Evolutionary conservation across 2,113 vertebrate species (phyloP).

Genomic region (Arenaria interpres): DNA sequence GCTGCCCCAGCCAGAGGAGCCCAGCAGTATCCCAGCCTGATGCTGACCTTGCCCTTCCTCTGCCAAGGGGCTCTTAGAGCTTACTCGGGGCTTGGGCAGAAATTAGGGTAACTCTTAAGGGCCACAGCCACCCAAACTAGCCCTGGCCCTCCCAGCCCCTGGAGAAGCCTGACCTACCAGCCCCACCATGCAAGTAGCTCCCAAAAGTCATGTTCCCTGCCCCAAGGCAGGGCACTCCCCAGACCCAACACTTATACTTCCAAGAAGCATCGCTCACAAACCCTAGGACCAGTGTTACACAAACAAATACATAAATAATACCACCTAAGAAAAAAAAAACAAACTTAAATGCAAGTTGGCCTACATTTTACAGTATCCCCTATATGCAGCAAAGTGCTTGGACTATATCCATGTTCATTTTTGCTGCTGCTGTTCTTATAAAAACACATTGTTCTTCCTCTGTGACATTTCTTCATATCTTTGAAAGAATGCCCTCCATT

Average conservation of each 20-base stretch:
- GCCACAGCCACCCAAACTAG: not conserved
- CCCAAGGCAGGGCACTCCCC: accelerated
- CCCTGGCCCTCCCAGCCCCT: not conserved
- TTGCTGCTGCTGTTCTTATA: not conserved
- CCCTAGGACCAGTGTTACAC: not conserved
- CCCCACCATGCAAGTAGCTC: not conserved
- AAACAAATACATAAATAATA: not conserved
- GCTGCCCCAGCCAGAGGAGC: not conserved
- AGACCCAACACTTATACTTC: not conserved
- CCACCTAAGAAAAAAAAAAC: not conserved
- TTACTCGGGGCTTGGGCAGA: not conserved
- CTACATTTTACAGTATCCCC: not conserved
- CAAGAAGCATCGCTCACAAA: not conserved
- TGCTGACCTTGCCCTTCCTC: not conserved
- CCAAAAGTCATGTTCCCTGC: not conserved
- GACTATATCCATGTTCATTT: not conserved
- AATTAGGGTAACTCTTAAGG: not conserved
- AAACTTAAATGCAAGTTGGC: not conserved
- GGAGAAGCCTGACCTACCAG: not conserved
- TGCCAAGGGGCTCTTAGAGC: not conserved
- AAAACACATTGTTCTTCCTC: not conserved
- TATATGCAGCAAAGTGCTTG: not conserved
- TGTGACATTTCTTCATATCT: not conserved
- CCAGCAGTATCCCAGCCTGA: not conserved
- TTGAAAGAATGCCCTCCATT: not conserved